phyloP scores from a whole-genome alignment of 1,140 invertebrate species.

The Hycleus cichorii region DNA sequence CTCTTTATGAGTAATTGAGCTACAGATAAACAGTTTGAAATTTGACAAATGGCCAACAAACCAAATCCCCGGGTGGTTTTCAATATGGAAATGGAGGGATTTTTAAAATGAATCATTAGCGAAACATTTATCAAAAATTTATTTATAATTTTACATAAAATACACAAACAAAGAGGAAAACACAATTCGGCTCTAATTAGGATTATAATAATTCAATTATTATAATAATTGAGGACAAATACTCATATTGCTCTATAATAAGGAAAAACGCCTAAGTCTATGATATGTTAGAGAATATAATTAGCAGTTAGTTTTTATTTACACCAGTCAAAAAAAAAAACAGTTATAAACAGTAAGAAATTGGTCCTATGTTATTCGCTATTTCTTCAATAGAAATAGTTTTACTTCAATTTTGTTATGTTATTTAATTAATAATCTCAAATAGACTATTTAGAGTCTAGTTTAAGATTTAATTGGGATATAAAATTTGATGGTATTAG shows the following conservation, averaged over 20 bases:
- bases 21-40: no score
- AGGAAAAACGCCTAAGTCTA: slow-evolving; percentile 16
- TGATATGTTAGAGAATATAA: slow-evolving; percentile 26
- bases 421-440: neutral
- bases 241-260: slow-evolving; percentile 11
- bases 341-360: slow-evolving; percentile 33
- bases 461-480: neutral
- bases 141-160: slow-evolving; percentile 1
- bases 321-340: neutral
- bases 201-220: neutral
- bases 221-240: slow-evolving; percentile 4
- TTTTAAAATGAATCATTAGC: neutral
- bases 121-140: slow-evolving; percentile 21
- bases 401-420: neutral
- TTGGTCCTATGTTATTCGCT: slow-evolving; percentile 31
- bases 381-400: slow-evolving; percentile 12
- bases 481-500: neutral
- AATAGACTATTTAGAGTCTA: neutral
- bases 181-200: neutral
- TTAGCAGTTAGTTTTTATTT: neutral
- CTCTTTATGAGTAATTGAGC: no score
- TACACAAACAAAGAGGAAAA: slow-evolving; percentile 12
- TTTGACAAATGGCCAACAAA: no score
- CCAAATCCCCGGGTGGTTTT: neutral
- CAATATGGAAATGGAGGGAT: neutral